phyloP scores from a whole-genome alignment of 2,113 vertebrate species.

The Anguilla rostrata region DNA sequence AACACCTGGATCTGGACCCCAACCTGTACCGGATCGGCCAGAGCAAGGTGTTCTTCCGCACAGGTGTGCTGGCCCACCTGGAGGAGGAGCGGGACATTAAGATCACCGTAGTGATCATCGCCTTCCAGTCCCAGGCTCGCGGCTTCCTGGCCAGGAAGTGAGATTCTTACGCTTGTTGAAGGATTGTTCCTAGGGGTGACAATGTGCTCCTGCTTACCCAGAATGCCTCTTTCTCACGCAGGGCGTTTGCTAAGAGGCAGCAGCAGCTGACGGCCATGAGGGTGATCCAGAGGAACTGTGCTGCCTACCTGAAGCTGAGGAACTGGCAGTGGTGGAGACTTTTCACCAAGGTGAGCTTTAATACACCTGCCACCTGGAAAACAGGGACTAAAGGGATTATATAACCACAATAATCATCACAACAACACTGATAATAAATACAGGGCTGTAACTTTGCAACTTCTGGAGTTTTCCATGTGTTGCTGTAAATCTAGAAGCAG shows the following conservation, averaged over 20 bases:
- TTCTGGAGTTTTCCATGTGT: no score
- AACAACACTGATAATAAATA: not conserved
- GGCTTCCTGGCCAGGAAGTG: conserved; percentile 92
- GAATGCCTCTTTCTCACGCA: conserved; percentile 42
- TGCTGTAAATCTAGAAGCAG: not conserved
- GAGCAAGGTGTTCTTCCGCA: conserved; percentile 98
- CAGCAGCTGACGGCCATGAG: conserved; percentile 93
- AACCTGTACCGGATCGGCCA: conserved; percentile 94
- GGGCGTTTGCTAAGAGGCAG: conserved; percentile 89
- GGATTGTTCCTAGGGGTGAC: not conserved
- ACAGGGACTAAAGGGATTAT: no score
- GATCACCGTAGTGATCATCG: conserved; percentile 89
- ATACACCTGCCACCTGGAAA: not conserved
- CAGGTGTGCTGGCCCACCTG: conserved; percentile 90
- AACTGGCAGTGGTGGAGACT: conserved; percentile 99
- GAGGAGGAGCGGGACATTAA: conserved; percentile 94
- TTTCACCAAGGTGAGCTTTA: conserved; percentile 83
- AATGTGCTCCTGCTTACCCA: not conserved
- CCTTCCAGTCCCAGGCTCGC: conserved; percentile 86
- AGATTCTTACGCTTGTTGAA: conserved; percentile 35
- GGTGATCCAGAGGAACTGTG: conserved; percentile 92
- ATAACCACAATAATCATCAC: not conserved
- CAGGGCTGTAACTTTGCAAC: no score
- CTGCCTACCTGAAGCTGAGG: conserved; percentile 89
- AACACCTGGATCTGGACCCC: conserved; percentile 89